Evolutionary conservation across 2,888 invertebrate genomes (phyloP).

Genomic region (Lasioglossum figueresi): DNA sequence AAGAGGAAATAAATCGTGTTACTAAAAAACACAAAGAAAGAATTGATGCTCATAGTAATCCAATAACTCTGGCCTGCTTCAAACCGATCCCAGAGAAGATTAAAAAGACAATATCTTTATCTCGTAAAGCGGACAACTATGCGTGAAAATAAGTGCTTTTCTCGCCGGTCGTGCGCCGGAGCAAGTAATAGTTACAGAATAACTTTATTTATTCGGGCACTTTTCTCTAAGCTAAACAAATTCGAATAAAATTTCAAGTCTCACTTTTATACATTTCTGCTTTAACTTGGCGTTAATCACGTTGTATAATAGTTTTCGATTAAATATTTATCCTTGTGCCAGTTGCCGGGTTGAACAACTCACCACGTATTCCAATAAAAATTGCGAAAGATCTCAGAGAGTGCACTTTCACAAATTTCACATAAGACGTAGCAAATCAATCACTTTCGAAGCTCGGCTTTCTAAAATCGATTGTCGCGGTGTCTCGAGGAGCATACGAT

Average conservation of each 20-base stretch:
- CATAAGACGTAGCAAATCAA: not conserved
- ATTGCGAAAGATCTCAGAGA: not conserved
- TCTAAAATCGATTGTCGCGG: constrained; percentile 59
- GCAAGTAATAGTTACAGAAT: not conserved
- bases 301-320: not conserved
- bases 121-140: not conserved
- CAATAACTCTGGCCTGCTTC: not conserved
- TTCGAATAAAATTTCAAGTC: not conserved
- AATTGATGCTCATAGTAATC: constrained; percentile 12
- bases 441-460: not conserved
- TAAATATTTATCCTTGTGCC: not conserved
- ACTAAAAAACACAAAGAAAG: constrained; percentile 18
- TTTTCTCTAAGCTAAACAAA: not conserved
- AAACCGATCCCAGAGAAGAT: not conserved
- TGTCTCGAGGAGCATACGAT: constrained; percentile 71
- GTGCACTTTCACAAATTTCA: not conserved
- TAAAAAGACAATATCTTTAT: not conserved
- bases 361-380: not conserved
- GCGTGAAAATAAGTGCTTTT: not conserved
- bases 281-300: not conserved
- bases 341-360: not conserved
- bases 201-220: not conserved
- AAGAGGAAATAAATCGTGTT: constrained; percentile 9
- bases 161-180: not conserved
- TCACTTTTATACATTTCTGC: not conserved